phyloP scores from a whole-genome alignment of 2,888 invertebrate species.

The Meta bourneti region DNA sequence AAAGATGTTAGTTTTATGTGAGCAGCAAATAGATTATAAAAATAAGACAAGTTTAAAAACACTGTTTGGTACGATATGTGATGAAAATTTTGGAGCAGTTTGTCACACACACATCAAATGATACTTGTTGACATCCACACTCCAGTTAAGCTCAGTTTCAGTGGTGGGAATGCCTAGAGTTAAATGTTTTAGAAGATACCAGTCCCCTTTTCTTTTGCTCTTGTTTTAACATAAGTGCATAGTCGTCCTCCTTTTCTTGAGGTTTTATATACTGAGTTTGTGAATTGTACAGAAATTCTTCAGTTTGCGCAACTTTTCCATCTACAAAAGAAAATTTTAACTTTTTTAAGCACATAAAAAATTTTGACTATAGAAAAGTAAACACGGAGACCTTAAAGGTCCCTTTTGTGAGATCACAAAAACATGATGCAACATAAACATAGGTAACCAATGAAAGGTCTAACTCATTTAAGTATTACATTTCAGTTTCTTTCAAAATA shows the following conservation, averaged over 20 bases:
- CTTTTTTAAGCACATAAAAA: constrained; percentile 74
- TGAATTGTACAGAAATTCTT: neutral
- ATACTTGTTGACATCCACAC: neutral
- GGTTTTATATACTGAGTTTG: neutral
- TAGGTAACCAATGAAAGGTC: no score
- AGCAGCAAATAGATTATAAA: neutral
- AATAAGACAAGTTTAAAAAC: neutral
- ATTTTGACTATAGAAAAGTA: neutral
- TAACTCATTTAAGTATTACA: no score
- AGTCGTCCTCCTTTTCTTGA: neutral
- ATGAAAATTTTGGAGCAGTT: neutral
- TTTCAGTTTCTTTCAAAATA: no score
- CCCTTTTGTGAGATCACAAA: no score
- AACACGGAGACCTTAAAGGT: neutral
- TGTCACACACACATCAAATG: neutral
- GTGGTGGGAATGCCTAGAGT: neutral
- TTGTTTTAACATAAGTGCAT: neutral
- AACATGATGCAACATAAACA: no score
- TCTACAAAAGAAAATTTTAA: neutral
- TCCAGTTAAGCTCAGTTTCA: neutral
- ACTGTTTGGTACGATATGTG: neutral
- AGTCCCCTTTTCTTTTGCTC: constrained; percentile 11
- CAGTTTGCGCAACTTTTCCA: neutral
- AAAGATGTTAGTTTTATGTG: neutral
- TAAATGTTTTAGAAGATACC: neutral